Conservation (phyloP, 2,113 vertebrate genomes). For the Scomber colias region DNA sequence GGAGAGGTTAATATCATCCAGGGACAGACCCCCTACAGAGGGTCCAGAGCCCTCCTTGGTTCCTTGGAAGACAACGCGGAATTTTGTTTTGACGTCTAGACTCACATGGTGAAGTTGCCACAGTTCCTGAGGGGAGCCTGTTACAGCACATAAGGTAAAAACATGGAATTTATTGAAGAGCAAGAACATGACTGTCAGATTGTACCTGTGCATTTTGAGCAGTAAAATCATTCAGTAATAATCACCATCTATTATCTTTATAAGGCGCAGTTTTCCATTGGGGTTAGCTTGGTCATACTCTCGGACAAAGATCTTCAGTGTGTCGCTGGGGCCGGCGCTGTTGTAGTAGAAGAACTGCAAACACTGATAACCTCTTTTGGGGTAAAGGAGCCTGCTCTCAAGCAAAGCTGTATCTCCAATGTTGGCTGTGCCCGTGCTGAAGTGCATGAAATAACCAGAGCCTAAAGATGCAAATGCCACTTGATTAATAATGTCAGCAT, state of each 20-base stretch:
- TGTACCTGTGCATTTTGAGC: background rate
- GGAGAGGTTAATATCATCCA: constrained; percentile 95
- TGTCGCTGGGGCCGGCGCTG: constrained; percentile 81
- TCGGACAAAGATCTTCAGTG: constrained; percentile 84
- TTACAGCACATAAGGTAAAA: constrained; percentile 15
- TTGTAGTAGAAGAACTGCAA: constrained; percentile 93
- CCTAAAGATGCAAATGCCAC: constrained; percentile 73
- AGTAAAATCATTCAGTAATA: background rate
- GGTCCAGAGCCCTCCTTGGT: constrained; percentile 65
- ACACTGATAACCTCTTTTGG: constrained; percentile 91
- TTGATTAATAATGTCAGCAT: constrained; percentile 7
- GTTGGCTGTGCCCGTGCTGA: constrained; percentile 76
- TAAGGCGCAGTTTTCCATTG: constrained; percentile 80
- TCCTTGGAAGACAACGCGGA: constrained; percentile 90
- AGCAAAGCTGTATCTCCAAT: constrained; percentile 80
- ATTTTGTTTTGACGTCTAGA: constrained; percentile 86
- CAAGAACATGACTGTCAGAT: background rate
- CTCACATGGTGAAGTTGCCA: constrained; percentile 92
- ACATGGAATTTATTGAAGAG: background rate
- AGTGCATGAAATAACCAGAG: constrained; percentile 94
- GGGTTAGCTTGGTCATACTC: constrained; percentile 83
- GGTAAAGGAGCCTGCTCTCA: constrained; percentile 91
- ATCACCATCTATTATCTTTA: constrained; percentile 87
- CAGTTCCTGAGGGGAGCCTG: constrained; percentile 75
- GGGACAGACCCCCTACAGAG: constrained; percentile 88